Evolutionary conservation across 2,797 vertebrate genomes (phyloP).

Genomic region (Clarias pachynema): DNA sequence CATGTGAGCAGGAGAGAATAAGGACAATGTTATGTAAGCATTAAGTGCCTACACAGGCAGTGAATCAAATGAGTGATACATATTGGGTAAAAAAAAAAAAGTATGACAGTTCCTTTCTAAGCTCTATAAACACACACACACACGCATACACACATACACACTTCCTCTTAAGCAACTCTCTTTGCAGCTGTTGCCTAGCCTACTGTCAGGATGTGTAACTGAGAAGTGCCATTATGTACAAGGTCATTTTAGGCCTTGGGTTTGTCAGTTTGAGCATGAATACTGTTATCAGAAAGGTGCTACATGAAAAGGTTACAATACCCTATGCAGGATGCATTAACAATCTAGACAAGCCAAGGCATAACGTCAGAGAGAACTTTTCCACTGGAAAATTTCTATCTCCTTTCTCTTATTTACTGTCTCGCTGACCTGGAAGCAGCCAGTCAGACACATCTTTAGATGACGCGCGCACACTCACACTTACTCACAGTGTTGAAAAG

Average conservation of each 20-base stretch:
- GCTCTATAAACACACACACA: background rate
- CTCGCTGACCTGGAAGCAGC: constrained; percentile 5
- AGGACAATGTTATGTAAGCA: constrained; percentile 13
- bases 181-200: constrained; percentile 12
- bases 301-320: constrained; percentile 4
- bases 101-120: constrained; percentile 6
- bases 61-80: constrained; percentile 8
- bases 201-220: constrained; percentile 4
- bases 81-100: background rate
- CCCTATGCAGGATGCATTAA: background rate
- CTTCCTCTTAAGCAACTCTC: constrained; percentile 24
- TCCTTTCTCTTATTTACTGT: constrained; percentile 15
- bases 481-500: background rate
- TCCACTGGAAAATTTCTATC: constrained; percentile 9
- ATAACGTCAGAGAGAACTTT: background rate
- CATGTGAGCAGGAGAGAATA: background rate
- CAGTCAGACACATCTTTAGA: background rate
- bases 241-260: background rate
- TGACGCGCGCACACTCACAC: background rate
- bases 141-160: background rate
- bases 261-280: background rate
- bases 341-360: background rate
- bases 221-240: constrained; percentile 8
- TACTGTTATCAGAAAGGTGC: background rate
- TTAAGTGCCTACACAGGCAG: background rate